Evolutionary conservation across 2,888 invertebrate species (phyloP), one percentile per base, ranked within the genome.

Genomic region (Leucoma salicis): DNA sequence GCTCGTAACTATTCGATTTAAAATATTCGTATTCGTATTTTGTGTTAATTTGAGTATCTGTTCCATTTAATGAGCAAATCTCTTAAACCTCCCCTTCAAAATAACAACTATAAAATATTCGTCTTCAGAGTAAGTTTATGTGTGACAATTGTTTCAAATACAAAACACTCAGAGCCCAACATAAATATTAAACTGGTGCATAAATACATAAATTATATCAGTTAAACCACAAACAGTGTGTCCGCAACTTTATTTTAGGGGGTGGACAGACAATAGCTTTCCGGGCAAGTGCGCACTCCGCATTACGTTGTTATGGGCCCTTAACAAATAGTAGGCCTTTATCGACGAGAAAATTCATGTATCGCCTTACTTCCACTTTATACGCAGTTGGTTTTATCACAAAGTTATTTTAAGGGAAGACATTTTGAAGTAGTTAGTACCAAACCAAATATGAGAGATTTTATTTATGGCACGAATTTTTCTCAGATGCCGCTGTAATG

Each of bases 291-390:
- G 59, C 60, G 55, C 57, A 54, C 51, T 52, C 53, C 43, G 48
- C 53, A 58, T 64, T 59, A 64, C 60, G 47, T 46, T 37, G 57
- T 56, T 55, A 63, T 45, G 53, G 54, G 39, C 53, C 57, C 52
- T 61, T 57, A 61, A 65, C 62, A 63, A 70, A 67, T 66, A 63
- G 63, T 58, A 58, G 57, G 52, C 45, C 57, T 62, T 66, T 66
- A 63, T 66, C 50, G 56, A 56, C 50, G 35, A 53, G 57, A 50
- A 59, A 65, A 58, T 59, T 63, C 49, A 57, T 60, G 50, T 50
- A 57, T 46, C 50, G 42, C 46, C 46, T 49, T 46, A 51, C 40
- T 48, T 46, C 39, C 51, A 12, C 33, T 48, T 53, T 48, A 51
- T 49, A 61, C 46, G 35, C 55, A 49, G 42, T 61, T 61, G 55